Evolutionary conservation across 1,140 invertebrate species (phyloP), one percentile per base, ranked within the genome.

Genomic region (Drosophila nigromelanica): DNA sequence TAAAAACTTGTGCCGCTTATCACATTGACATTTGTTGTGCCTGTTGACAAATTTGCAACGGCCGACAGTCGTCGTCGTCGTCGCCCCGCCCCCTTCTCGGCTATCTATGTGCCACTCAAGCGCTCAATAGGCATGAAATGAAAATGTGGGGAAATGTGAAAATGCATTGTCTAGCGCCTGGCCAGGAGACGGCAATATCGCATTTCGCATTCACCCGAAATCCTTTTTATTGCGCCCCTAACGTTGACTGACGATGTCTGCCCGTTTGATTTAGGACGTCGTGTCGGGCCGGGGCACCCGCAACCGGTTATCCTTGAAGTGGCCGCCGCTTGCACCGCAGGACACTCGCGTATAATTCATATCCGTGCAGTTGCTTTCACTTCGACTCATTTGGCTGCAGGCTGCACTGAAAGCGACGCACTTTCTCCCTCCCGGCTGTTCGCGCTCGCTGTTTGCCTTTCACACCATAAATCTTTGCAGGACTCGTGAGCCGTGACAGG

Each of bases 1-100:
- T 87, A 86, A 81, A 77, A 87, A 77, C 45, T 77, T 63, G 82
- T 69, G 48, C 54, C 82, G 82, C 82, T 87, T 86, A 86, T 86
- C 82, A 69, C 61, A 60, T 51, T 87, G 78, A 78, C 82, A 87
- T 76, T 86, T 79, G 76, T 66, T 45, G 67, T 66, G 71, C 76
- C 43, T 62, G 71, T 71, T 86, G 82, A 86, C 82, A 86, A 86
- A 86, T 86, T 87, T 70, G 83, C 68, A 69, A 87, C 61, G 82
- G 67, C 27, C 37, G 55, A 61, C 35, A 40, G 62, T 14, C 43
- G 35, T 58, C 18, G 18, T n/a, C 15, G 42, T 24, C 27, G 40
- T 40, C 40, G 5, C 14, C 30, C 27, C 35, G 10, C 58, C 12
- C 21, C 50, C 50, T 30, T 12, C 14, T 10, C 18, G 5, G 11